phyloP scores from a whole-genome alignment of 2,113 vertebrate species.

The Pygoscelis adeliae region DNA sequence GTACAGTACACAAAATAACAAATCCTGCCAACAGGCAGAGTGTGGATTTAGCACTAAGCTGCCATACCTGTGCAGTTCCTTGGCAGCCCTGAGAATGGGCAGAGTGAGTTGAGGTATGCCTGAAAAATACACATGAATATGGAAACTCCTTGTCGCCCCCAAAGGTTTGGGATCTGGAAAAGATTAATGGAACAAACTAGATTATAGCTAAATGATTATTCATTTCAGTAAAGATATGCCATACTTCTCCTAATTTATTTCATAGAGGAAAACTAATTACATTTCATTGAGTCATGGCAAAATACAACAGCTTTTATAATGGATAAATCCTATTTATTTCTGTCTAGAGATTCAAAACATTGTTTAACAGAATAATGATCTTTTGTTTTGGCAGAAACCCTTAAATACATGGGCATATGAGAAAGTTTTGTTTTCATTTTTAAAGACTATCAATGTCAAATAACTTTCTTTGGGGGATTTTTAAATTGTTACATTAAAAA shows the following conservation, averaged over 20 bases:
- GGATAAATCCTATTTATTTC: background rate
- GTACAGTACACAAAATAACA: background rate
- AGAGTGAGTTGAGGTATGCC: background rate
- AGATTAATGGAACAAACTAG: background rate
- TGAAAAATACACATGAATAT: background rate
- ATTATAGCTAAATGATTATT: background rate
- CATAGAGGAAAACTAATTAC: background rate
- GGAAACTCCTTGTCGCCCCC: background rate
- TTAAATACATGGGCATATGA: background rate
- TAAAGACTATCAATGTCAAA: background rate
- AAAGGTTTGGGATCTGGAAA: background rate
- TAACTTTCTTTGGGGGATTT: background rate
- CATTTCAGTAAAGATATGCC: background rate
- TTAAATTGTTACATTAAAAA: background rate
- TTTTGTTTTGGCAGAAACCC: background rate
- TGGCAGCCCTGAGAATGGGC: background rate
- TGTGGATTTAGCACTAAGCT: background rate
- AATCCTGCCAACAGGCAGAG: background rate
- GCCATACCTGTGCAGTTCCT: background rate
- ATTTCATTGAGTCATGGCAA: background rate
- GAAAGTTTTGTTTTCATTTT: background rate
- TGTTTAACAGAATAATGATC: background rate
- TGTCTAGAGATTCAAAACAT: background rate
- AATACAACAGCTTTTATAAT: background rate
- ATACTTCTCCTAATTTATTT: background rate